Conservation (phyloP, 2,888 invertebrate genomes). For the Lumbricus terrestris region DNA sequence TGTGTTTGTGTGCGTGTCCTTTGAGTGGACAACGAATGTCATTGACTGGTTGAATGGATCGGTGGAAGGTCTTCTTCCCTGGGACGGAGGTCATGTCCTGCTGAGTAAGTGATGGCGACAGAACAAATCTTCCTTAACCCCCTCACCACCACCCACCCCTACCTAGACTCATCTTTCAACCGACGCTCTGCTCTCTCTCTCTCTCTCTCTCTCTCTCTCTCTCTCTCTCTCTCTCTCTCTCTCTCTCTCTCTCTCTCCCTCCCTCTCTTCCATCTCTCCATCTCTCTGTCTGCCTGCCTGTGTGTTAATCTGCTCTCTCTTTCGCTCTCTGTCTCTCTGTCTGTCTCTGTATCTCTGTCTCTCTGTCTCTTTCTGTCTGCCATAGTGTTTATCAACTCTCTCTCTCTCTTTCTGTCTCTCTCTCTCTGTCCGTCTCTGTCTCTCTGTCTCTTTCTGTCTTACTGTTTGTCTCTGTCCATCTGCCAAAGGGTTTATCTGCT, state of each 20-base stretch:
- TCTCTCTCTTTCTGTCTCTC: too few relatives aligned
- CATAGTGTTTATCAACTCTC: too few relatives aligned
- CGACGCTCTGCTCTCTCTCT: too few relatives aligned
- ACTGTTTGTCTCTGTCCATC: neutral
- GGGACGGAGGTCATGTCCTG: neutral
- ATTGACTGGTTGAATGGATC: neutral
- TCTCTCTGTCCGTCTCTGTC: too few relatives aligned
- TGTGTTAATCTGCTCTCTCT: neutral
- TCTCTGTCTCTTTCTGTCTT: neutral
- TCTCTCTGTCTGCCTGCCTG: too few relatives aligned
- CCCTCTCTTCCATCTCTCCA: too few relatives aligned
- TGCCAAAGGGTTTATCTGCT: too few relatives aligned
- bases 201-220: too few relatives aligned
- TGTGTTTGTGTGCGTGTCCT: too few relatives aligned
- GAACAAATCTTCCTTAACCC: neutral
- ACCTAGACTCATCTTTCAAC: neutral
- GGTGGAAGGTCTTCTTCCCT: neutral
- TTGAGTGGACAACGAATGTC: neutral
- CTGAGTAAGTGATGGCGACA: neutral
- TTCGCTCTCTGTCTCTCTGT: too few relatives aligned
- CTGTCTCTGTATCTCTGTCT: neutral
- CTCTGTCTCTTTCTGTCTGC: neutral
- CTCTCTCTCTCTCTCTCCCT: too few relatives aligned
- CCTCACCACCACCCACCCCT: neutral
- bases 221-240: neutral